Base-by-base conservation (phyloP, 2,888 invertebrate genomes). In the Tipula unca region DNA sequence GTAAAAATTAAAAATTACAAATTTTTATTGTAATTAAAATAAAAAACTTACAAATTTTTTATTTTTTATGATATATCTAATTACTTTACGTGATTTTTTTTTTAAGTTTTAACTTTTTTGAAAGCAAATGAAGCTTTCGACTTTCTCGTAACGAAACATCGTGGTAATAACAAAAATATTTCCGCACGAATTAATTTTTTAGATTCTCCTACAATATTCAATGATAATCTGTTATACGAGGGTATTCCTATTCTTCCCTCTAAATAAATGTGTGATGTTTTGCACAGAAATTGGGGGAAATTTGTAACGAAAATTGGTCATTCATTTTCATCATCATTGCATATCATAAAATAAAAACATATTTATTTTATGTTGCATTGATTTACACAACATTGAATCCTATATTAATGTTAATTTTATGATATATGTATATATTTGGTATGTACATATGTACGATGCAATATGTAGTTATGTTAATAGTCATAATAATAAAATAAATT, bases 181-280 rank as follows among this genome's bases (percentile, higher is more conserved):
- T 82, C 82, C 82, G 82, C 83, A 83, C 83, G 83, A 83, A 83
- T 83, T 83, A 83, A 32, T 32, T 32, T 35, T 83, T 83, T 32
- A 8, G n/a, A n/a, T n/a, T n/a, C n/a, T n/a, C n/a, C n/a, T n/a
- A n/a, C n/a, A n/a, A n/a, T 32, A 32, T 32, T 32, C 32, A 32
- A 32, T 6, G 32, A 32, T 32, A 32, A 32, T 32, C 32, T 32
- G 4, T 32, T 32, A 32, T 32, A 32, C 5, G 32, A 3, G 32
- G 2, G 32, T 32, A 36, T 36, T 1, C 8, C 3, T 36, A 10
- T 10, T 10, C 10, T 13, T 13, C 39, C 39, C 10, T 10, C 39
- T 13, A 32, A 32, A 32, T 48, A 17, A 2, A 25, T 25, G 25
- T 69, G n/a, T 69, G 25, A 20, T 25, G 2, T 69, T 69, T 13